Evolutionary conservation across 1,140 invertebrate species (phyloP), one percentile per base, ranked within the genome.

Genomic region (Lethocerus indicus): DNA sequence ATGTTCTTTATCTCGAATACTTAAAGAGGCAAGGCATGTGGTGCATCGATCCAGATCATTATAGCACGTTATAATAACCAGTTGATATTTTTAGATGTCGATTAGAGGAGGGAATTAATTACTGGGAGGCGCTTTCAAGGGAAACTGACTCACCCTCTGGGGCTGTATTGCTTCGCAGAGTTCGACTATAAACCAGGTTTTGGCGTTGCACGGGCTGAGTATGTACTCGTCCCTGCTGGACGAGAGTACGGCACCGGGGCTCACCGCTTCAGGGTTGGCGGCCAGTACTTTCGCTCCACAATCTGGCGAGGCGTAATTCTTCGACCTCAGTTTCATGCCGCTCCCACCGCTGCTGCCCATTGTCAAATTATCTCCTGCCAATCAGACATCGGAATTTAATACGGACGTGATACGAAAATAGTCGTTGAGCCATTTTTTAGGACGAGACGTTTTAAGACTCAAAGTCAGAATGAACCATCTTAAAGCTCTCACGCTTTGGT

Each of bases 221-320:
- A 98, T 90, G 60, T 99, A 99, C 62, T 98, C 94, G 64, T 99
- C 96, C 51, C 79, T 75, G 27, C 83, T 86, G 1, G 83, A 78
- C 40, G 83, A 91, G 9, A 99, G 66, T 25, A 98, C 78, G 24
- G 81, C 80, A 56, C 77, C 76, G 4, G 86, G 73, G 55, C 90
- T 87, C 52, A 81, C 76, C 1, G 92, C 80, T 67, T 97, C 94
- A 0, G 82, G 76, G 71, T 98, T 99, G 1, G 81, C 76, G 18
- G 81, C 80, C 1, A 97, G 76, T 9, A 98, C 78, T 72, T 99
- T 98, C 1, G 95, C 93, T 0, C 94, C 94, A 68, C 96, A 99
- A 59, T 94, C 90, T 1, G 82, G 79, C 1, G 90, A 91, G 0
- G 94, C 94, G 64, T 92, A 93, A 63, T 95, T 95, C 61, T 91